Percentiles rank a stretch among this genome's conserved stretches.
These are phyloP conservation scores for Papilio glaucus DNA, from an alignment of 1,140 invertebrate species.

Conservation along the genomic window DNA sequence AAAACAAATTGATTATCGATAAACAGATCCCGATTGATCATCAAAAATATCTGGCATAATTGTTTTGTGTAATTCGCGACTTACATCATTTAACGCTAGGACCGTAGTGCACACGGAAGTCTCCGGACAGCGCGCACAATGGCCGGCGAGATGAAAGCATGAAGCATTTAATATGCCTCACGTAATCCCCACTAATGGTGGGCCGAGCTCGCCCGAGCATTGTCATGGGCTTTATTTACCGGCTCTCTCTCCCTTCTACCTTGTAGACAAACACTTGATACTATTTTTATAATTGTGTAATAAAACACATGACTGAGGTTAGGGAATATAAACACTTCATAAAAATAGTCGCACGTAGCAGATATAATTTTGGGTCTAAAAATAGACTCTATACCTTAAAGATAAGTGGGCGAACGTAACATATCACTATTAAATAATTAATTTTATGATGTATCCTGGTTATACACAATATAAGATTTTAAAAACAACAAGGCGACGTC, in stretches of 20 bases:
- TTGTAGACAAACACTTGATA: slow-evolving; percentile 4
- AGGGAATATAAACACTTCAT: too few species aligned
- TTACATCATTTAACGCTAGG: slow-evolving; percentile 37
- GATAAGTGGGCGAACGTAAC: too few species aligned
- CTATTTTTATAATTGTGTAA: slow-evolving; percentile 14
- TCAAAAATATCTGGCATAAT: too few species aligned
- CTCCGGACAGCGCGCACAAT: slow-evolving; percentile 58
- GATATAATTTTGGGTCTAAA: too few species aligned
- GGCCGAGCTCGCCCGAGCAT: slow-evolving; percentile 52
- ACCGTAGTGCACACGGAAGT: slow-evolving; percentile 57
- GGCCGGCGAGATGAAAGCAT: slow-evolving; percentile 74
- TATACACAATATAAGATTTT: too few species aligned
- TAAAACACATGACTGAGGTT: neutral
- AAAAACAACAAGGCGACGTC: too few species aligned
- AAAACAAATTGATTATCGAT: too few species aligned
- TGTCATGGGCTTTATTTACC: slow-evolving; percentile 60
- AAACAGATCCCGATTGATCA: too few species aligned
- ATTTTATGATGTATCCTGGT: too few species aligned
- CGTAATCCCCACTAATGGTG: slow-evolving; percentile 69
- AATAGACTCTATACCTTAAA: too few species aligned
- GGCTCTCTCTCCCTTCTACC: neutral
- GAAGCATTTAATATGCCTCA: slow-evolving; percentile 67
- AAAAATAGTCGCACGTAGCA: too few species aligned
- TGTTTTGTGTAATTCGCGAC: slow-evolving; percentile 37
- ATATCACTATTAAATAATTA: too few species aligned